Conservation (phyloP, 2,113 vertebrate species). For the Tauraco erythrolophus region DNA sequence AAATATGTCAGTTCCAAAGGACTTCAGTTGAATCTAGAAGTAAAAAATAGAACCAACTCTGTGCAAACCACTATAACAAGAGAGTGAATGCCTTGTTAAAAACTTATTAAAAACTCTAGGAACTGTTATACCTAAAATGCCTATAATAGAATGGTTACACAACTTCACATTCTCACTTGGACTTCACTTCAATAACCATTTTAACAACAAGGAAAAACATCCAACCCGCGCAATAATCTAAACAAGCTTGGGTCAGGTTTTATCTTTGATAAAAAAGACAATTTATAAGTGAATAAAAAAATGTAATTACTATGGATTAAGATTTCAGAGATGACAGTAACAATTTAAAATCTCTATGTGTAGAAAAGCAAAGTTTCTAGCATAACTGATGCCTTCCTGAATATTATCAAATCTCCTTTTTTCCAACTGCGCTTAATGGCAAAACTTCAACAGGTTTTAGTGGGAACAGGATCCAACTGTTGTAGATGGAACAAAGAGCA, state of each 20-base stretch:
- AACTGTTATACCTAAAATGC: background rate
- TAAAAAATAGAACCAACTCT: background rate
- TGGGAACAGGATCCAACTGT: background rate
- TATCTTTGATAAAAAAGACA: background rate
- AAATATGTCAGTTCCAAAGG: background rate
- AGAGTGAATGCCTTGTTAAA: background rate
- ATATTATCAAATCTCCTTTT: background rate
- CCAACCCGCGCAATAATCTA: background rate
- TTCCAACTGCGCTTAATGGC: fast-evolving
- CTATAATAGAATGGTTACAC: background rate
- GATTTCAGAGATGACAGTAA: background rate
- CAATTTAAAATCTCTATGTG: background rate
- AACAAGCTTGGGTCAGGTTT: background rate
- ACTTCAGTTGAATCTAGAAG: background rate
- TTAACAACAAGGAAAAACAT: background rate
- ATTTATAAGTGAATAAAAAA: background rate
- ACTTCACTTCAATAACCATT: background rate
- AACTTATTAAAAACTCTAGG: background rate
- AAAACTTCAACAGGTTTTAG: background rate
- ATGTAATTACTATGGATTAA: fast-evolving
- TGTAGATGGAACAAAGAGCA: background rate
- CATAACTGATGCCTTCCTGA: background rate
- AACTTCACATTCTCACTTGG: background rate
- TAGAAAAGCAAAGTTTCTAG: background rate
- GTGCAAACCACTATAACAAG: background rate